Conservation (phyloP, 2,888 invertebrate genomes). For the Diploptera punctata region DNA sequence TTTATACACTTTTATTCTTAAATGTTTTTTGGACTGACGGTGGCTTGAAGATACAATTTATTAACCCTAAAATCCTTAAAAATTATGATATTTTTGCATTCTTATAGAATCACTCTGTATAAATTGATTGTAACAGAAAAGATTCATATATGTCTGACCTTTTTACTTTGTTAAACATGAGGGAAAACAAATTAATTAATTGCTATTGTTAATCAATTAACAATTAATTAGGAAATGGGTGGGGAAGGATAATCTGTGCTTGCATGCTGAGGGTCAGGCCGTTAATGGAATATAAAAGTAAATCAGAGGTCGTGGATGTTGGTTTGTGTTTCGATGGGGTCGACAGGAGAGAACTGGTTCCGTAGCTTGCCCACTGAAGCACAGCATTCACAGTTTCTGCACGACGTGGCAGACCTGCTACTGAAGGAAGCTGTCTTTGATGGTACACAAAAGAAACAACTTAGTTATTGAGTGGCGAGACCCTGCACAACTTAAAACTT, state of each 20-base stretch:
- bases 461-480: slow-evolving; percentile 61
- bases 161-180: too few relatives aligned
- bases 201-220: slow-evolving; percentile 28
- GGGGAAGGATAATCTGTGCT: not conserved
- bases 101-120: too few relatives aligned
- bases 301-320: not conserved
- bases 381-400: slow-evolving; percentile 55
- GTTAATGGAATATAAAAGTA: too few relatives aligned
- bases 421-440: slow-evolving; percentile 56
- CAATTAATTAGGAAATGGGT: slow-evolving; percentile 33
- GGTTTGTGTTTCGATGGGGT: not conserved
- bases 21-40: too few relatives aligned
- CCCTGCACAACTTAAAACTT: slow-evolving; percentile 56
- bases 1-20: too few relatives aligned
- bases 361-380: slow-evolving; percentile 46
- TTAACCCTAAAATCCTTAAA: too few relatives aligned
- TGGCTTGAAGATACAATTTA: too few relatives aligned
- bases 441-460: slow-evolving; percentile 52
- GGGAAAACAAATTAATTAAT: too few relatives aligned
- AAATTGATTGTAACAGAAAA: too few relatives aligned
- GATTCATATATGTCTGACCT: too few relatives aligned
- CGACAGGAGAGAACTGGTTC: slow-evolving; percentile 21
- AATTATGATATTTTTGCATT: too few relatives aligned
- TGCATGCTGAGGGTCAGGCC: too few relatives aligned
- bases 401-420: slow-evolving; percentile 53